Evolutionary conservation across 2,888 invertebrate genomes (phyloP).

Genomic region (Dryomyza anilis): DNA sequence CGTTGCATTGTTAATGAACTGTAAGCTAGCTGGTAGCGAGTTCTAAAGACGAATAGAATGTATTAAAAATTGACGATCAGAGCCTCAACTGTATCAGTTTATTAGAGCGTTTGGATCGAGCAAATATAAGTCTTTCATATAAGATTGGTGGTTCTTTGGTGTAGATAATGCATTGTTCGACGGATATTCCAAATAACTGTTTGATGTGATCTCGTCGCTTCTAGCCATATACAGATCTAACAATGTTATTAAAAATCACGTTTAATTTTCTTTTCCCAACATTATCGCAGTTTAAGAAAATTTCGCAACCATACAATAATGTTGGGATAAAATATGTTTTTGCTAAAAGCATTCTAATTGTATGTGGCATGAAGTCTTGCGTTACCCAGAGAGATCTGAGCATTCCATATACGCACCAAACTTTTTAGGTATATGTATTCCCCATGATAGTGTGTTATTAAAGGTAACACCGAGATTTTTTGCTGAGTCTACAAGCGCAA

Average conservation of each 20-base stretch:
- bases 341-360: not conserved
- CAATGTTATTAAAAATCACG: not conserved
- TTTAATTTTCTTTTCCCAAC: not conserved
- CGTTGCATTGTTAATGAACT: not conserved
- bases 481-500: too few relatives aligned
- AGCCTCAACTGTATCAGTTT: not conserved
- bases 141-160: not conserved
- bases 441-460: constrained; percentile 49
- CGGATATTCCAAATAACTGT: not conserved
- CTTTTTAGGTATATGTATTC: constrained; percentile 59
- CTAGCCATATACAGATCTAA: not conserved
- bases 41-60: not conserved
- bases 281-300: not conserved
- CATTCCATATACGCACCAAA: not conserved
- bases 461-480: not conserved
- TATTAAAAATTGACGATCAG: not conserved
- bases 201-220: not conserved
- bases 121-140: not conserved
- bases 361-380: not conserved
- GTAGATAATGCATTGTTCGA: not conserved
- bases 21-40: not conserved
- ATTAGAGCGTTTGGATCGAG: not conserved
- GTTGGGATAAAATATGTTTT: not conserved
- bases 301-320: not conserved
- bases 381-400: not conserved